A percentile compares a stretch with the other conserved stretches of the same genome.
phyloP scores from a whole-genome alignment of 1,140 invertebrate species.

The Branchinecta lindahli region DNA sequence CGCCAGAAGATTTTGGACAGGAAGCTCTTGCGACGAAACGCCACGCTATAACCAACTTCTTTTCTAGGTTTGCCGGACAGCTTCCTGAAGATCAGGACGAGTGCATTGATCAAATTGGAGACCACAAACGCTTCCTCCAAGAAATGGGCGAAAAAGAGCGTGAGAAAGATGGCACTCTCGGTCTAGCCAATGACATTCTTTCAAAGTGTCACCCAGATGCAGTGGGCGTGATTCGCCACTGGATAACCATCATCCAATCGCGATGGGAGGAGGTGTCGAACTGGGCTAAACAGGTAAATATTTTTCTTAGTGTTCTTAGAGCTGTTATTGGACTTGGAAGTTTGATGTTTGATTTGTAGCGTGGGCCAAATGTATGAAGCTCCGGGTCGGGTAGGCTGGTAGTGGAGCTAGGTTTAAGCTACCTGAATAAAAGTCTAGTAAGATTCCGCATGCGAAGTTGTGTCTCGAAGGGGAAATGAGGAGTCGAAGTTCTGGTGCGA shows the following conservation, averaged over 20 bases:
- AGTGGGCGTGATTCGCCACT: conserved; percentile 84
- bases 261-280: conserved; percentile 83
- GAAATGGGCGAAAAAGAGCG: conserved; percentile 67
- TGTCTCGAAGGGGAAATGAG: no score
- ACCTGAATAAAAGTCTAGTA: no score
- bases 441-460: no score
- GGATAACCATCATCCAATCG: conserved; percentile 92
- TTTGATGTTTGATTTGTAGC: not conserved
- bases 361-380: no score
- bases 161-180: conserved; percentile 72
- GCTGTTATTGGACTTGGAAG: not conserved
- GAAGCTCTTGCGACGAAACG: no score
- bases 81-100: conserved; percentile 81
- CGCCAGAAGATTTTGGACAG: no score
- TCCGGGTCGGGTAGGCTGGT: no score
- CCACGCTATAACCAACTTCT: not conserved
- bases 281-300: conserved; percentile 42
- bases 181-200: conserved; percentile 72
- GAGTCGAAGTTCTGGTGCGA: no score
- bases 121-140: conserved; percentile 68
- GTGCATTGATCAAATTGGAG: conserved; percentile 61
- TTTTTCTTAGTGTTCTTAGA: not conserved
- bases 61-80: conserved; percentile 53
- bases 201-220: conserved; percentile 86
- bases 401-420: no score